A percentile compares a stretch with the other conserved stretches of the same genome.
phyloP scores from a whole-genome alignment of 2,113 vertebrate species.

The Hypocryptadius cinnamomeus region DNA sequence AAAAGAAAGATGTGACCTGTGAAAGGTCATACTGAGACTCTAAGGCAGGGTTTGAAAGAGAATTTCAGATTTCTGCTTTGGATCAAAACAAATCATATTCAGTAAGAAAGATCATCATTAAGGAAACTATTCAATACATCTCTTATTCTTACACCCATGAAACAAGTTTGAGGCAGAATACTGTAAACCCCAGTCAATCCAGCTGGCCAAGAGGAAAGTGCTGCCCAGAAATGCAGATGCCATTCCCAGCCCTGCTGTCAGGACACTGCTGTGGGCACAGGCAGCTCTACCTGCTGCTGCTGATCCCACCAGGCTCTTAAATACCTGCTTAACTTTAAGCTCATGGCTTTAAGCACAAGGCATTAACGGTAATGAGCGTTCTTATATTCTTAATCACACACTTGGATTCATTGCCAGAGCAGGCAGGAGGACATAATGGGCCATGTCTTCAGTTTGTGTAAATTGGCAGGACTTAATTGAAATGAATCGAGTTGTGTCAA shows the following conservation, averaged over 20 bases:
- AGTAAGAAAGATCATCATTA: background rate
- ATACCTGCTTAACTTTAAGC: background rate
- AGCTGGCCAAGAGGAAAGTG: background rate
- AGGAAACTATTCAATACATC: background rate
- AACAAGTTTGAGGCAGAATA: background rate
- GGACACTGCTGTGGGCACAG: background rate
- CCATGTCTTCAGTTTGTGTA: background rate
- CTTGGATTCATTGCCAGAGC: background rate
- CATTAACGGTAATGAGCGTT: background rate
- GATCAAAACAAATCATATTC: background rate
- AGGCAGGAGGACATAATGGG: background rate
- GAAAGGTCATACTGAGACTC: background rate
- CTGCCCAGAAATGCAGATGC: background rate
- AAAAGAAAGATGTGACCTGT: background rate
- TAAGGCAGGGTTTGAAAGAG: background rate
- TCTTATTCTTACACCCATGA: background rate
- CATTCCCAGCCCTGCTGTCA: background rate
- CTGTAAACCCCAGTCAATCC: background rate
- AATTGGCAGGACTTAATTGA: background rate
- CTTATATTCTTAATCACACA: constrained; percentile 3
- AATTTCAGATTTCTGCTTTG: background rate
- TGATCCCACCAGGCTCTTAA: background rate
- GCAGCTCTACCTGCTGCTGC: background rate
- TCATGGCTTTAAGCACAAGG: background rate
- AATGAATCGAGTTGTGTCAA: background rate